Percentiles rank a stretch among this genome's conserved stretches.
phyloP scores from a whole-genome alignment of 2,113 vertebrate species.

The Electrona antarctica region DNA sequence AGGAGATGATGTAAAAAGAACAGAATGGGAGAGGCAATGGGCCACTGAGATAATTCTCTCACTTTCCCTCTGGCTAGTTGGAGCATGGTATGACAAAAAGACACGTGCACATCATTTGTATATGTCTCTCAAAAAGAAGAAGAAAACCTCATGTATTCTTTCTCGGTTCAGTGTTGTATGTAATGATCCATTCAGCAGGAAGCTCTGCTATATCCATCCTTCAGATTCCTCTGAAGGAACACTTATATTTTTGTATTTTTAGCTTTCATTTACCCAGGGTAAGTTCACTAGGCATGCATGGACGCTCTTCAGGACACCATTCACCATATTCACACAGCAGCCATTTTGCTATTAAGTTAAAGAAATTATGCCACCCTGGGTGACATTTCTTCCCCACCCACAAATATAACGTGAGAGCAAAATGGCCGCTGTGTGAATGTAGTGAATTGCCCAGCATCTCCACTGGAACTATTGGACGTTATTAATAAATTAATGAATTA shows the following conservation, averaged over 20 bases:
- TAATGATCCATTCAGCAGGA: slow-evolving; percentile 15
- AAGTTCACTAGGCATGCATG: too few species aligned
- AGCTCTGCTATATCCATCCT: slow-evolving; percentile 2
- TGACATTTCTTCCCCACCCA: too few species aligned
- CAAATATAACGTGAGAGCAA: too few species aligned
- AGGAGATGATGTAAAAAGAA: slow-evolving; percentile 25
- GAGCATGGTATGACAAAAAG: background rate
- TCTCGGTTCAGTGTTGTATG: background rate
- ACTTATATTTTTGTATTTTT: slow-evolving; percentile 19
- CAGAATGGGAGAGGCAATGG: slow-evolving; percentile 15
- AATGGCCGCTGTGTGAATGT: too few species aligned
- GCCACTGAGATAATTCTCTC: slow-evolving; percentile 12
- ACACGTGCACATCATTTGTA: background rate
- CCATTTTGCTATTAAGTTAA: slow-evolving; percentile 13
- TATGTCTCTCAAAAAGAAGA: background rate
- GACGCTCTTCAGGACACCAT: slow-evolving; percentile 18
- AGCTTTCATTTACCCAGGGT: too few species aligned
- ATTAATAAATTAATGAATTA: too few species aligned
- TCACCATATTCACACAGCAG: background rate
- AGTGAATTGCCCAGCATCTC: too few species aligned
- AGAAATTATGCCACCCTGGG: too few species aligned
- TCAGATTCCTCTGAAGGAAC: slow-evolving; percentile 6
- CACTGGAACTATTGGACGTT: too few species aligned
- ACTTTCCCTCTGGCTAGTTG: slow-evolving; percentile 1
- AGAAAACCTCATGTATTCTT: background rate